Evolutionary conservation across 2,888 invertebrate species (phyloP), one percentile per base, ranked within the genome.

Genomic region (Metopia argyrocephala): DNA sequence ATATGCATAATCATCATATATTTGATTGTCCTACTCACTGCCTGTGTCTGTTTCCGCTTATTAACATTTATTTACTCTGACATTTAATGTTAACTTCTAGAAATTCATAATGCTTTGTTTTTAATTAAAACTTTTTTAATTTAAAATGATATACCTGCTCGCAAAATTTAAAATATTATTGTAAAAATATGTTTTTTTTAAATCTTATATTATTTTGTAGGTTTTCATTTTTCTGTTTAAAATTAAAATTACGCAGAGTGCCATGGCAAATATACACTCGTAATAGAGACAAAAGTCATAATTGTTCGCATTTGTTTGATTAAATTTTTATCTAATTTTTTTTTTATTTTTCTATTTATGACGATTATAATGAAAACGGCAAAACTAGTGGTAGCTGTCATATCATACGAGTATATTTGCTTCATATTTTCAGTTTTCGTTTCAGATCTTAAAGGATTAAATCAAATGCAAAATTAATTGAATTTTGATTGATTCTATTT

Each of bases 381-480:
- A 45, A 20, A 0, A 0, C 48, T 6, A 48, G 6, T 48, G 48
- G 20, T 18, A 2, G 48, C 18, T 6, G 5, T 20, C 18, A n/a
- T 20, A 4, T 18, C 20, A 18, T 18, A 48, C 38, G 15, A 12
- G 15, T 38, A 38, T 12, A 9, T 9, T 15, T 38, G 15, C 15
- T 15, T 6, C 38, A 38, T 6, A 38, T 38, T 61, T 12, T n/a
- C n/a, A 45, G 18, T 59, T 38, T 23, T 38, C 20, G 15, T 21
- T 46, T 9, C 38, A 15, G 64, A 23, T 64, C 57, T 80, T 68
- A 76, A 74, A 61, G 73, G 76, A 64, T 80, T 80, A 80, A 52
- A 38, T 69, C 54, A 61, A 76, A 80, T 80, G 64, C 64, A 74
- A 73, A 76, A 80, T 69, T 69, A 80, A 80, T 80, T 80, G 73